These are phyloP conservation scores for Bubo bubo DNA, from an alignment of 2,113 vertebrate genomes.

Conservation along the genomic window DNA sequence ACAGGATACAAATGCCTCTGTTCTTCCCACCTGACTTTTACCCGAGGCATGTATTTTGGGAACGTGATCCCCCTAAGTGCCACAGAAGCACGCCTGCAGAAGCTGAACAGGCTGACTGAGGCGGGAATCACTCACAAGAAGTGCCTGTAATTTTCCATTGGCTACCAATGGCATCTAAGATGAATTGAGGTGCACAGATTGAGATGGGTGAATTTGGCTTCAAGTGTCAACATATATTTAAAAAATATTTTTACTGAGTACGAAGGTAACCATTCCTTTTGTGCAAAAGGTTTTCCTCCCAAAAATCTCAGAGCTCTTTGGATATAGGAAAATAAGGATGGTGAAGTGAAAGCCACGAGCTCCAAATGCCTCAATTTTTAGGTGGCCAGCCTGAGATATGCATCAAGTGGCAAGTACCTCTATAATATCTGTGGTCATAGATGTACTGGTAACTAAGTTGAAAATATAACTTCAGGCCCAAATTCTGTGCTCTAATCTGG, in stretches of 20 bases:
- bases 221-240: not conserved
- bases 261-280: not conserved
- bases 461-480: not conserved
- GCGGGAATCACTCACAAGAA: not conserved
- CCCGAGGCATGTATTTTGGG: not conserved
- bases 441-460: not conserved
- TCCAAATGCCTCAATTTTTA: not conserved
- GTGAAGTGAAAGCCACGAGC: not conserved
- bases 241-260: not conserved
- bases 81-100: fast-evolving
- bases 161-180: not conserved
- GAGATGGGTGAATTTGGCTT: not conserved
- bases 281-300: not conserved
- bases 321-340: not conserved
- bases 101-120: not conserved
- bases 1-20: not conserved
- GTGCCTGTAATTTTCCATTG: not conserved
- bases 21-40: not conserved
- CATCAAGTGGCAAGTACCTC: not conserved
- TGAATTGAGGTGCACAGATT: not conserved
- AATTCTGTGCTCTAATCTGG: not conserved
- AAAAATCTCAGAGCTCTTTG: not conserved
- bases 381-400: not conserved
- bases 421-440: not conserved
- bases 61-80: not conserved